phyloP scores from a whole-genome alignment of 2,888 invertebrate species.

The Cephus nigrinus region DNA sequence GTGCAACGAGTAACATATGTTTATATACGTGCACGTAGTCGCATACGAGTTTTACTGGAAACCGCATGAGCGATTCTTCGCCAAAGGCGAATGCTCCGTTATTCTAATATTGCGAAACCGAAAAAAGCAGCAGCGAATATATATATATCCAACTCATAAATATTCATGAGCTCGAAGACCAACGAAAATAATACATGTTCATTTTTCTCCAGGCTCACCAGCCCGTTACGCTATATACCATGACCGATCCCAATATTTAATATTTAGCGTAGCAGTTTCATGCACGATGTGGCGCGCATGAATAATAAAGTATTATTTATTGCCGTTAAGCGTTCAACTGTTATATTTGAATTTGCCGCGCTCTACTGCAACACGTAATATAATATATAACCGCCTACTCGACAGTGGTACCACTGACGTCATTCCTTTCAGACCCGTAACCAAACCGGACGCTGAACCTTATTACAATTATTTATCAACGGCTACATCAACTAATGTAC shows the following conservation, averaged over 20 bases:
- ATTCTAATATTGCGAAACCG: neutral
- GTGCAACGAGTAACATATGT: neutral
- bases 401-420: too few species aligned
- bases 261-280: conserved; percentile 2
- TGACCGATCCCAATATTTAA: neutral
- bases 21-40: neutral
- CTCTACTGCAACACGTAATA: neutral
- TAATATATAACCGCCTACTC: neutral
- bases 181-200: neutral
- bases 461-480: neutral
- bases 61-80: neutral
- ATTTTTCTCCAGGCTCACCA: neutral
- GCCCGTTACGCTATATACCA: neutral
- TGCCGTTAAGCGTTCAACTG: neutral
- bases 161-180: neutral
- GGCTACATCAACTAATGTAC: neutral
- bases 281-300: neutral
- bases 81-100: neutral
- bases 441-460: neutral
- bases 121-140: neutral
- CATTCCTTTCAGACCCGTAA: neutral
- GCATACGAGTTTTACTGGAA: neutral
- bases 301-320: conserved; percentile 4
- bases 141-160: neutral
- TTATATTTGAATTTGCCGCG: neutral